Conservation (phyloP, 2,888 invertebrate species). For the Watsonalla cultraria region DNA sequence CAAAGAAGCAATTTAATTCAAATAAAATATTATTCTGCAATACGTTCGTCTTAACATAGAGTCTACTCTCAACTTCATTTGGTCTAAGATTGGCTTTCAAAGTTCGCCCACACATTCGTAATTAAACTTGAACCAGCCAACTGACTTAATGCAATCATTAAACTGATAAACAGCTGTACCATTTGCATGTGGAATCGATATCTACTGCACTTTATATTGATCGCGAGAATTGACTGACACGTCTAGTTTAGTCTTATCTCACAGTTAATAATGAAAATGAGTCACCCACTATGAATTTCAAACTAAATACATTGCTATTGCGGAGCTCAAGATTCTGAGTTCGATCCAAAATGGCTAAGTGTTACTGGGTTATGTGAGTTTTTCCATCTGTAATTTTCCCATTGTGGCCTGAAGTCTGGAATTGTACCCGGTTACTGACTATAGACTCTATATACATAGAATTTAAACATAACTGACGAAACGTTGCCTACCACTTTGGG, state of each 20-base stretch:
- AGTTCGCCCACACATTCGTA: constrained; percentile 61
- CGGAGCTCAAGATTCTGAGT: too few species aligned
- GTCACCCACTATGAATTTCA: background rate
- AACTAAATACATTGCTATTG: too few species aligned
- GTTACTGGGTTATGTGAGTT: too few species aligned
- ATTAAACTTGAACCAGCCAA: constrained; percentile 57
- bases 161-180: constrained; percentile 65
- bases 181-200: constrained; percentile 70
- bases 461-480: too few species aligned
- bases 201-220: constrained; percentile 30
- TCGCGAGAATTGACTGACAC: background rate
- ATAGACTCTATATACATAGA: too few species aligned
- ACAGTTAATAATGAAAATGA: background rate
- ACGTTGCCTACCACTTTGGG: too few species aligned
- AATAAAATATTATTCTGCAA: too few species aligned
- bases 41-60: background rate
- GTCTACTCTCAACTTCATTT: background rate
- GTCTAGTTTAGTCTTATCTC: background rate
- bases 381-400: too few species aligned
- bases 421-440: too few species aligned
- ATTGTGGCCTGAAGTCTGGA: too few species aligned
- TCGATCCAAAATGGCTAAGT: too few species aligned
- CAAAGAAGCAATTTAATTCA: too few species aligned
- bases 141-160: constrained; percentile 57
- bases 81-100: constrained; percentile 46